Conservation (phyloP, 2,888 invertebrate genomes). For the Trypoxylon attenuatum region DNA sequence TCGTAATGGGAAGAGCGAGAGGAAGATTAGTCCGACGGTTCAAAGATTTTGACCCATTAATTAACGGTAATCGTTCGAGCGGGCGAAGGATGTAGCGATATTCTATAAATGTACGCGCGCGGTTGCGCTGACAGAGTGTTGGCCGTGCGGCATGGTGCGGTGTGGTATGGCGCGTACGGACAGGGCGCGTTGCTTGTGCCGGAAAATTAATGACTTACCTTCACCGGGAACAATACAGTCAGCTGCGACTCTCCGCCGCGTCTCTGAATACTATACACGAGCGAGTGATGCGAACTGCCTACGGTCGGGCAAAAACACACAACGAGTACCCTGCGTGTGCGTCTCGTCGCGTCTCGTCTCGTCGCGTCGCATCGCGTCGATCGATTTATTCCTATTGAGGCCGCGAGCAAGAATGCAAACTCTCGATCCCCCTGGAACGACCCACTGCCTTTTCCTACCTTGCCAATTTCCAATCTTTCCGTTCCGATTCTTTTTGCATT, state of each 20-base stretch:
- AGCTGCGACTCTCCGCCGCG: slow-evolving; percentile 57
- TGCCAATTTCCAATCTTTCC: background rate
- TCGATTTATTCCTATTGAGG: slow-evolving; percentile 60
- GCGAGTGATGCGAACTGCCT: slow-evolving; percentile 50
- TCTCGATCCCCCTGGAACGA: slow-evolving; percentile 47
- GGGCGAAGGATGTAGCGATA: slow-evolving; percentile 27
- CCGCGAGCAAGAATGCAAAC: slow-evolving; percentile 43
- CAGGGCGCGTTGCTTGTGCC: slow-evolving; percentile 62
- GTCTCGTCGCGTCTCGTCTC: no score
- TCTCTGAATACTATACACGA: background rate
- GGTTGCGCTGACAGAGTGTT: no score
- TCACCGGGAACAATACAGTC: slow-evolving; percentile 67
- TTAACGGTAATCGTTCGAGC: slow-evolving; percentile 46
- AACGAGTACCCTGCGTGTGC: no score
- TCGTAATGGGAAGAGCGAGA: background rate
- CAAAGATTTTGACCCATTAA: slow-evolving; percentile 41
- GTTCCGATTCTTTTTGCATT: background rate
- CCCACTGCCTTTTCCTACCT: slow-evolving; percentile 8
- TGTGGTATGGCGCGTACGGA: background rate
- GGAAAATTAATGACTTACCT: slow-evolving; percentile 72
- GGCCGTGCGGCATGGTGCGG: no score
- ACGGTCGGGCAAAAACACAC: slow-evolving; percentile 58
- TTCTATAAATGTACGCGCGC: slow-evolving; percentile 29
- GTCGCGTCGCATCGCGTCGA: slow-evolving; percentile 34
- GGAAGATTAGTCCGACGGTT: background rate